Evolutionary conservation across 2,888 invertebrate species (phyloP).

Genomic region (Macrophya alboannulata): DNA sequence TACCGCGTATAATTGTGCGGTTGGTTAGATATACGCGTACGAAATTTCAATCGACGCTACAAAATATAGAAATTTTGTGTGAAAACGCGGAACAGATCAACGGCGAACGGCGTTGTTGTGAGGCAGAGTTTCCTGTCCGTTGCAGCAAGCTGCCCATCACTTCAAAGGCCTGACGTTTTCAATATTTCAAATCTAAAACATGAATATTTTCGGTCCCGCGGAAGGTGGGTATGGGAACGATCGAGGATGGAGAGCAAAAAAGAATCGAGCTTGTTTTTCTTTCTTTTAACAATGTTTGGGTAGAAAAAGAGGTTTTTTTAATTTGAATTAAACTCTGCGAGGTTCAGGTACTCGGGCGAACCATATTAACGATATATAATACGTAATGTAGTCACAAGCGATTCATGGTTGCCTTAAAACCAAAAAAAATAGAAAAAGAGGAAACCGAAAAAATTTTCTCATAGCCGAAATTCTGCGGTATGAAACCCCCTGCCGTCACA

Average conservation of each 20-base stretch:
- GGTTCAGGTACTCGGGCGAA: background rate
- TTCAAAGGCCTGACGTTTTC: slow-evolving; percentile 71
- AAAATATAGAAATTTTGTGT: slow-evolving; percentile 67
- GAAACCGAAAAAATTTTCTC: slow-evolving; percentile 48
- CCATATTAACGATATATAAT: slow-evolving; percentile 35
- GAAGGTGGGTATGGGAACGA: background rate
- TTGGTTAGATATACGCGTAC: background rate
- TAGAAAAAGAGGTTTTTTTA: background rate
- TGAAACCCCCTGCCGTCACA: slow-evolving; percentile 68
- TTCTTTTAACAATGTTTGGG: slow-evolving; percentile 7
- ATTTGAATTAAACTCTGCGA: background rate
- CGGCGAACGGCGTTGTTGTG: slow-evolving; percentile 63
- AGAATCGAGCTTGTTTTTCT: background rate
- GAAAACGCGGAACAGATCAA: slow-evolving; percentile 68
- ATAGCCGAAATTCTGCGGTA: slow-evolving; percentile 65
- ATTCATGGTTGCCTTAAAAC: slow-evolving; percentile 48
- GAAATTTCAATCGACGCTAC: slow-evolving; percentile 69
- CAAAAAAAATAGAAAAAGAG: background rate
- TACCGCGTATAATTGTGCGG: background rate
- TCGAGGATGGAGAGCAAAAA: background rate
- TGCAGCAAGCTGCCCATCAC: slow-evolving; percentile 66
- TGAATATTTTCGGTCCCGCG: slow-evolving; percentile 11
- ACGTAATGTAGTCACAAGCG: slow-evolving; percentile 18
- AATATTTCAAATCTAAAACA: slow-evolving; percentile 66
- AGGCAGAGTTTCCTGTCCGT: slow-evolving; percentile 63